Conservation (phyloP, 2,797 vertebrate species). For the Enteromius viviparus region DNA sequence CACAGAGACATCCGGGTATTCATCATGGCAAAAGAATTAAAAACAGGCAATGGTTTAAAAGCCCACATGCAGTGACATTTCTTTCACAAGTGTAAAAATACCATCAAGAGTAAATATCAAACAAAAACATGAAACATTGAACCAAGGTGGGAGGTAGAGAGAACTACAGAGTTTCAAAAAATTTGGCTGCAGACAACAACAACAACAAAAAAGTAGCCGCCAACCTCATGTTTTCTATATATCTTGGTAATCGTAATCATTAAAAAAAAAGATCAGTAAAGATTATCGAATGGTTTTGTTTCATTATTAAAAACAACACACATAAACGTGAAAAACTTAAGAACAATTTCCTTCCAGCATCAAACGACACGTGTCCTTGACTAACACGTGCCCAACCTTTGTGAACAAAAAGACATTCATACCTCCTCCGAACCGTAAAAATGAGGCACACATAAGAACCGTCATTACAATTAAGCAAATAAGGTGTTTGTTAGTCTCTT, state of each 20-base stretch:
- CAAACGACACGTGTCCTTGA: constrained; percentile 10
- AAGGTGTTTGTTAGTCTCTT: constrained; percentile 39
- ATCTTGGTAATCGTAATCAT: background rate
- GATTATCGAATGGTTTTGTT: background rate
- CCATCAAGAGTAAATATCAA: constrained; percentile 18
- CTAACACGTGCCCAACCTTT: constrained; percentile 41
- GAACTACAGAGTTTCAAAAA: constrained; percentile 32
- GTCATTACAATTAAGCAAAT: constrained; percentile 38
- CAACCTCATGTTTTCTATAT: constrained; percentile 1
- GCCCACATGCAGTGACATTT: constrained; percentile 15
- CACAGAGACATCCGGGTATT: background rate
- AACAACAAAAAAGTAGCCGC: background rate
- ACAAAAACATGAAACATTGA: constrained; percentile 29
- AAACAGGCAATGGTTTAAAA: constrained; percentile 60
- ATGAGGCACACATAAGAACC: constrained; percentile 56
- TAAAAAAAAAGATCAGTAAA: background rate
- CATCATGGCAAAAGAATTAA: constrained; percentile 58
- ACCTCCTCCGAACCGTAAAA: constrained; percentile 37
- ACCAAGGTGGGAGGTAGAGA: constrained; percentile 44
- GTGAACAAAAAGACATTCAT: constrained; percentile 49
- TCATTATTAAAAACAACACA: background rate
- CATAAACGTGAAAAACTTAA: background rate
- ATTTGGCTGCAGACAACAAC: constrained; percentile 7
- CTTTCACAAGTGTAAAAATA: constrained; percentile 19
- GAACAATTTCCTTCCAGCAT: constrained; percentile 35